Base-by-base conservation (phyloP, 2,888 invertebrate species). In the Athrips mouffetella region DNA sequence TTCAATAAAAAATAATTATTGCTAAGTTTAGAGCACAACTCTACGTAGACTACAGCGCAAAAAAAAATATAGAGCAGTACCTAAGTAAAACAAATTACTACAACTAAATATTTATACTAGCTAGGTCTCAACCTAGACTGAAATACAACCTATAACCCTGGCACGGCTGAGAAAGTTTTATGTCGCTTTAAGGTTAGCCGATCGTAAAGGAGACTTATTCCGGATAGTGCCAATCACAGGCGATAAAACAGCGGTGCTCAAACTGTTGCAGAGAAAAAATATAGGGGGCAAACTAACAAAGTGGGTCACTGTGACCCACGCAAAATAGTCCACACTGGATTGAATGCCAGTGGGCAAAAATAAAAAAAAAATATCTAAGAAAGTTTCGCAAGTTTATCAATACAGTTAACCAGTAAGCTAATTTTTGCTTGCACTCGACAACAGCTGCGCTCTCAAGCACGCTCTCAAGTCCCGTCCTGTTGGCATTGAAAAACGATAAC, bases 171-270 rank as follows among this genome's bases (percentile, higher is more conserved):
- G 47, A 35, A 47, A 49, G 57, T 57, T 61, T 63, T 56, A 65
- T 51, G 55, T 52, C 53, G 55, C 54, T 57, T 63, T 57, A 61
- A 59, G 54, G 54, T 53, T 53, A 60, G 53, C 48, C 54, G 55
- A 49, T 65, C 67, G 66, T 75, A 63, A 68, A 70, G 52, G 49
- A 52, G 62, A 58, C 60, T 63, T 60, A 62, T 62, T 58, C 58
- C 53, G 48, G 55, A 60, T 63, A 73, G 68, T 70, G 69, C 66
- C 73, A 73, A 75, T 75, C 71, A 72, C 67, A 63, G 62, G 61
- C 67, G 54, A 56, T 50, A 41, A 49, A 48, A 62, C 44, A 31
- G 21, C 18, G 20, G n/a, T 21, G n/a, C 31, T 31, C 29, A 44
- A 44, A 44, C 58, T 54, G 21, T 20, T 15, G 20, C 1, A 1